Conservation (phyloP, 2,113 vertebrate species). For the Piprites chloris region DNA sequence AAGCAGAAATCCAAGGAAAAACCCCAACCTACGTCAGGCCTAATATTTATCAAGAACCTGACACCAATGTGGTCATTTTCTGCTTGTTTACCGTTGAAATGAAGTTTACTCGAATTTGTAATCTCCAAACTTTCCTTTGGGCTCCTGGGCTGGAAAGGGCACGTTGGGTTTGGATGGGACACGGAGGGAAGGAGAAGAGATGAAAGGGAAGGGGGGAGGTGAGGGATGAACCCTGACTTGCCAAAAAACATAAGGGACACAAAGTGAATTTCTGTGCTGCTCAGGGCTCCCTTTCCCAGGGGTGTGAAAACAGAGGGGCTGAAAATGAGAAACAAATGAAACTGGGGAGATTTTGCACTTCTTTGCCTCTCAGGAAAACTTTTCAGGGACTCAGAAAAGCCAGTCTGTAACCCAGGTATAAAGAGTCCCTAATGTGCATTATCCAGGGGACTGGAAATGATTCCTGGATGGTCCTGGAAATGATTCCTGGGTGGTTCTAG, state of each 20-base stretch:
- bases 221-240: neutral
- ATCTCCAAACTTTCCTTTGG: conserved; percentile 39
- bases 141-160: neutral
- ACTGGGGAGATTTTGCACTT: neutral
- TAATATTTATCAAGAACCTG: conserved; percentile 74
- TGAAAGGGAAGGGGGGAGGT: neutral
- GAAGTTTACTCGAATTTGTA: conserved; percentile 60
- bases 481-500: neutral
- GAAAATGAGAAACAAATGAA: neutral
- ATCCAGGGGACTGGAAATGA: neutral
- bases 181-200: neutral
- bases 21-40: conserved; percentile 68
- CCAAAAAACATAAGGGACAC: neutral
- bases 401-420: neutral
- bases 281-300: neutral
- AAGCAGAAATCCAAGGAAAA: conserved; percentile 58
- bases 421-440: neutral
- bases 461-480: neutral
- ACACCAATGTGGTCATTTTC: conserved; percentile 53
- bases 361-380: neutral
- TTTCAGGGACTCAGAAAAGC: neutral
- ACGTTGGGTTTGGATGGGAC: neutral
- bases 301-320: neutral
- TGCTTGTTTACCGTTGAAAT: conserved; percentile 66
- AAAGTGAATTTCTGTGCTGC: neutral